Evolutionary conservation across 2,113 vertebrate genomes (phyloP), one percentile per base, ranked within the genome.

Genomic region (Rynchops niger): DNA sequence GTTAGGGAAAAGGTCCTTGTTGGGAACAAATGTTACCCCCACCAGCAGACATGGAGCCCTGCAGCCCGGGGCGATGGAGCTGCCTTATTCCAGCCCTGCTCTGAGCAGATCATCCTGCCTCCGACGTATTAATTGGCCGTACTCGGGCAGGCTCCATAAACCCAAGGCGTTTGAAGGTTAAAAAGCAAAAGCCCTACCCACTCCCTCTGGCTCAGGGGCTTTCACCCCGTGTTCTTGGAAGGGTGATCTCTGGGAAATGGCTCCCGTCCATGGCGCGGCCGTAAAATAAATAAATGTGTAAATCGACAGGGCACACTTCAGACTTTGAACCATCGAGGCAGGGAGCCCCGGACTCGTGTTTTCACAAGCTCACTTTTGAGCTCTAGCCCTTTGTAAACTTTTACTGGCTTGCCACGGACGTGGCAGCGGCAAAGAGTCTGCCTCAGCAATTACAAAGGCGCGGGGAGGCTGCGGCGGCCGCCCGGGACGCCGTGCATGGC

Each of bases 331-430:
- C 14, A 3, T 20, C 18, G 81, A 49, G 79, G 55, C 3, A 0
- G 14, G 52, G 72, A 93, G 88, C 72, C 72, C 66, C 7, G 4
- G 27, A 5, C 5, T 0, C 3, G 52, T 96, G 97, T 96, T 97
- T 97, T 93, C 96, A 95, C 94, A 96, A 96, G 97, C 96, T 94
- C 81, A 70, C 34, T 19, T 82, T 2, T 52, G 86, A 97, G 96
- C 95, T 95, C 79, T 67, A 95, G 74, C 95, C 95, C 97, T 98
- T 97, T 93, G 96, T 95, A 94, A 96, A 95, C 96, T 92, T 95
- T 95, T 91, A 30, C 91, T 90, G 88, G 53, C 67, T 95, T 95
- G 89, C 94, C 78, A 90, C 19, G 70, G 97, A 88, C 93, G 83
- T 96, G 96, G 82, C 53, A 79, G 95, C 55, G 94, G 93, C 94